Evolutionary conservation across 2,888 invertebrate genomes (phyloP).

Genomic region (Ethmia dodecea): DNA sequence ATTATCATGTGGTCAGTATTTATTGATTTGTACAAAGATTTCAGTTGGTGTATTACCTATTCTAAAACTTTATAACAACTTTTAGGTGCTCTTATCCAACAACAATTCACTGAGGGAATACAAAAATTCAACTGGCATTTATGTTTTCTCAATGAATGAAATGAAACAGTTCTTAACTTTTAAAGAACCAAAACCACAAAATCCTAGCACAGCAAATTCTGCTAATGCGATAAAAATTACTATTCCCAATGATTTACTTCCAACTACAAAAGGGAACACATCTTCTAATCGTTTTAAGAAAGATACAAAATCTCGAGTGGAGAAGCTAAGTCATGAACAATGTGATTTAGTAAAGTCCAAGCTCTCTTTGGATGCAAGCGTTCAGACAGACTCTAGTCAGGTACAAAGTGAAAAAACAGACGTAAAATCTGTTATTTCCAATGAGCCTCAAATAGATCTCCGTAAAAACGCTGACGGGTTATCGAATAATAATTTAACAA

Average conservation of each 20-base stretch:
- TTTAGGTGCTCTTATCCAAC: constrained; percentile 44
- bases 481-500: neutral
- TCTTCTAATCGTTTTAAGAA: neutral
- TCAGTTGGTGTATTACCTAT: neutral
- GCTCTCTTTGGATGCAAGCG: constrained; percentile 26
- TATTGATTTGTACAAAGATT: neutral
- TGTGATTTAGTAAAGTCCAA: constrained; percentile 2
- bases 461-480: neutral
- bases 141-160: constrained; percentile 32
- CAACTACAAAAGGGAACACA: neutral
- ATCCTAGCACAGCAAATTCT: neutral
- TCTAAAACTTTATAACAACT: no score
- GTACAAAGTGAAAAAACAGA: no score
- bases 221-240: constrained; percentile 21
- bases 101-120: constrained; percentile 27
- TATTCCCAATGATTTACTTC: constrained; percentile 19
- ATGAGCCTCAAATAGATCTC: neutral
- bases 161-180: constrained; percentile 26
- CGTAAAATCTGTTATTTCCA: no score
- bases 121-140: constrained; percentile 22
- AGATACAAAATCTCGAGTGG: neutral
- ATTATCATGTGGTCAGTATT: constrained; percentile 37
- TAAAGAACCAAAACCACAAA: neutral
- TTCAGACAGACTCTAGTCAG: constrained; percentile 30
- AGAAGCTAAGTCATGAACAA: constrained; percentile 7